A percentile compares a stretch with the other conserved stretches of the same genome.
These are phyloP conservation scores for Aporophyla nigra DNA, from an alignment of 2,888 invertebrate genomes.

Conservation along the genomic window DNA sequence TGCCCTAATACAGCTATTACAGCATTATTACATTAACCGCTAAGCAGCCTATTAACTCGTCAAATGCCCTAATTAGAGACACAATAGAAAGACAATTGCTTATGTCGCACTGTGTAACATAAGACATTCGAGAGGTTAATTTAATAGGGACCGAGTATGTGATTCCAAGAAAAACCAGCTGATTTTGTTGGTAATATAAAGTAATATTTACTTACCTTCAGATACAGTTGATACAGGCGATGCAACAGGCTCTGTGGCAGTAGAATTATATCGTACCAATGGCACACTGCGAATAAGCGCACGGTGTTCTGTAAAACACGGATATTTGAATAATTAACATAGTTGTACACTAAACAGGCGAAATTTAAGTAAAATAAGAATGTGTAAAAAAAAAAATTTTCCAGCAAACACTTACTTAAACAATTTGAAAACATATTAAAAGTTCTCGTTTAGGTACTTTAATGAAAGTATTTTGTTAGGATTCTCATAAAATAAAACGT, in stretches of 20 bases:
- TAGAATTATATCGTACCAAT: constrained; percentile 73
- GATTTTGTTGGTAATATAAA: neutral
- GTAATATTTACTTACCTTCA: constrained; percentile 72
- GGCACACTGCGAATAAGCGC: constrained; percentile 62
- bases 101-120: too few relatives aligned
- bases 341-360: neutral
- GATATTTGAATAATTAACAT: neutral
- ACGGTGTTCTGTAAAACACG: constrained; percentile 64
- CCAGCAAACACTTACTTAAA: constrained; percentile 60
- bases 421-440: constrained; percentile 66
- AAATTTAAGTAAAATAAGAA: neutral
- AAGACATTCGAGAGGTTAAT: too few relatives aligned
- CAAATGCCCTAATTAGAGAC: too few relatives aligned
- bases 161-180: neutral
- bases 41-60: too few relatives aligned
- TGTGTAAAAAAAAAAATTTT: neutral
- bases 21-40: too few relatives aligned
- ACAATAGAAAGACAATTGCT: too few relatives aligned
- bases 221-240: constrained; percentile 60
- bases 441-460: neutral
- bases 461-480: neutral
- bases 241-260: constrained; percentile 72
- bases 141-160: neutral
- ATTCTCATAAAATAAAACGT: neutral
- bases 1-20: too few relatives aligned